phyloP scores from a whole-genome alignment of 2,113 vertebrate species.

The Mus spicilegus region DNA sequence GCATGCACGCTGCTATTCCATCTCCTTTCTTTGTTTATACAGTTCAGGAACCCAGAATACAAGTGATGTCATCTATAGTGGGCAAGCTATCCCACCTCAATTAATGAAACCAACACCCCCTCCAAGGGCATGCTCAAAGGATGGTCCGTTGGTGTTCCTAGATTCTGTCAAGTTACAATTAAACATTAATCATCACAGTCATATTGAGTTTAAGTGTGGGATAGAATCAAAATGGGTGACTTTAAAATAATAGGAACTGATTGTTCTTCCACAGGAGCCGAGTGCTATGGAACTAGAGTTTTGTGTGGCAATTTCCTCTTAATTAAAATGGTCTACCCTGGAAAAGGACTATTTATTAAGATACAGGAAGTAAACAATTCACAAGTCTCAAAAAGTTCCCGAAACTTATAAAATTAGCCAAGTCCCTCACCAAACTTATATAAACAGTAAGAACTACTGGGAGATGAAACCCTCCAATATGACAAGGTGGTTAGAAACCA shows the following conservation, averaged over 20 bases:
- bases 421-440: neutral
- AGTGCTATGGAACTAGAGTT: no score
- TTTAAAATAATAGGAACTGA: neutral
- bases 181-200: neutral
- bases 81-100: neutral
- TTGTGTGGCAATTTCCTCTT: neutral
- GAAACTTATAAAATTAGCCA: neutral
- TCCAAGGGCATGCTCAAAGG: neutral
- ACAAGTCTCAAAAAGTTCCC: neutral
- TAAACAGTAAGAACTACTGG: neutral
- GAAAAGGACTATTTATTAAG: neutral
- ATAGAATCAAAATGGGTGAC: neutral
- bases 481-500: neutral
- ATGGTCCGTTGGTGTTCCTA: neutral
- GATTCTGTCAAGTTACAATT: neutral
- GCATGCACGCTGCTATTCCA: no score
- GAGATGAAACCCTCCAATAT: neutral
- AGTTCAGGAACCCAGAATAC: neutral
- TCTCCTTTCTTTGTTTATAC: neutral
- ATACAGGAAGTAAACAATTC: neutral
- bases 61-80: neutral
- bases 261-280: neutral
- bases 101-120: no score
- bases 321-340: neutral
- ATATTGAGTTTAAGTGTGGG: neutral